phyloP scores from a whole-genome alignment of 2,888 invertebrate species.

The Tanytarsus gracilentus region DNA sequence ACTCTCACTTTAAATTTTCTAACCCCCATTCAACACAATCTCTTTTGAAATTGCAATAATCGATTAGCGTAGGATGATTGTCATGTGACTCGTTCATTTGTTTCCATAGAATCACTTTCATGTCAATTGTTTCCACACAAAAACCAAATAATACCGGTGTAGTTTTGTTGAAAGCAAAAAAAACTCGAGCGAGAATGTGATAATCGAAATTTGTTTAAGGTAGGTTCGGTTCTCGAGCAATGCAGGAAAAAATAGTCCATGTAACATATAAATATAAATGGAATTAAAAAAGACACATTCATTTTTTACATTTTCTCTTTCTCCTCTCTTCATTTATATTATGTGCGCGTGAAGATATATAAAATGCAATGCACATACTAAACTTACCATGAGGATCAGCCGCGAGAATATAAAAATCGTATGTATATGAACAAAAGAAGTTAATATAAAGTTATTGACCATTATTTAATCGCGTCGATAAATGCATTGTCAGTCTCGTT shows the following conservation, averaged over 20 bases:
- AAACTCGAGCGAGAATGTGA: not conserved
- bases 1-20: no score
- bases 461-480: conserved; percentile 6
- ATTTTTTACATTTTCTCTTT: not conserved
- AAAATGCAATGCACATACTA: not conserved
- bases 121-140: not conserved
- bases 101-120: no score
- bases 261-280: no score
- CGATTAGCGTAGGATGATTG: no score
- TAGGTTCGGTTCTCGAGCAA: not conserved
- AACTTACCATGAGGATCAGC: no score
- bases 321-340: not conserved
- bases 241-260: not conserved
- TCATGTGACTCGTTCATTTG: no score
- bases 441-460: not conserved
- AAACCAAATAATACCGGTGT: not conserved
- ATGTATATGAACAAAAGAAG: not conserved
- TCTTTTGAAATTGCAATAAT: no score
- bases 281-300: not conserved
- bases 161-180: not conserved
- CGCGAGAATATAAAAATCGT: not conserved
- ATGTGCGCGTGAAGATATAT: no score
- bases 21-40: no score
- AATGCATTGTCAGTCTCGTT: not conserved
- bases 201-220: not conserved